Base-by-base conservation (phyloP, 1,140 invertebrate genomes). In the Neotoxoptera formosana region DNA sequence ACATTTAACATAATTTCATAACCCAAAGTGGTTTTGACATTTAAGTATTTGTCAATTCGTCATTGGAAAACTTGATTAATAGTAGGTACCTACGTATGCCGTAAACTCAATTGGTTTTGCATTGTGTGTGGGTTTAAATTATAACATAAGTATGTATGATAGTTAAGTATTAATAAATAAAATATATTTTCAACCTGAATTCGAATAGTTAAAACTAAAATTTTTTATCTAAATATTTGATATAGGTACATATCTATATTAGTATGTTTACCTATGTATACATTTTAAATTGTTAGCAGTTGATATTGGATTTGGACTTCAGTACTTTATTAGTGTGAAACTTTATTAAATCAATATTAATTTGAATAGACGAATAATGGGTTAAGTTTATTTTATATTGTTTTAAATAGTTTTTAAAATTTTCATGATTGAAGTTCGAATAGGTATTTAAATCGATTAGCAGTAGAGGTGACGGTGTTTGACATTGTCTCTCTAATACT, bases 1-100 rank as follows among this genome's bases (percentile, higher is more conserved):
- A 45, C 83, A 84, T 45, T 84, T 41, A 47, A 87, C 30, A 87
- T 87, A 87, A 87, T 87, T 87, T 87, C 45, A 48, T 7, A 48
- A 47, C 41, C 2, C 11, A 87, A 87, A 6, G 14, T 36, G 0
- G 25, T 36, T 87, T 87, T 87, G 25, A 87, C 1, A 87, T 47
- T 87, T 47, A 87, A 48, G 48, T 87, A 47, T 48, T 87, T 87
- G 45, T 23, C 9, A 48, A 47, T 48, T 87, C 11, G 45, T 47
- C 11, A n/a, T 76, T 84, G 41, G 23, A 45, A 14, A 84, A 84
- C 23, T 45, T 45, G 21, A 84, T 84, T 84, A 23, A 83, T 83
- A 41, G 60, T n/a, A 3, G 3, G 25, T 21, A 53, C n/a, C n/a
- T n/a, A 53, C 51, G 2, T 53, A n/a, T n/a, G n/a, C 60, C 30